Evolutionary conservation across 2,797 vertebrate species (phyloP), one percentile per base, ranked within the genome.

Genomic region (Falco novaeseelandiae): DNA sequence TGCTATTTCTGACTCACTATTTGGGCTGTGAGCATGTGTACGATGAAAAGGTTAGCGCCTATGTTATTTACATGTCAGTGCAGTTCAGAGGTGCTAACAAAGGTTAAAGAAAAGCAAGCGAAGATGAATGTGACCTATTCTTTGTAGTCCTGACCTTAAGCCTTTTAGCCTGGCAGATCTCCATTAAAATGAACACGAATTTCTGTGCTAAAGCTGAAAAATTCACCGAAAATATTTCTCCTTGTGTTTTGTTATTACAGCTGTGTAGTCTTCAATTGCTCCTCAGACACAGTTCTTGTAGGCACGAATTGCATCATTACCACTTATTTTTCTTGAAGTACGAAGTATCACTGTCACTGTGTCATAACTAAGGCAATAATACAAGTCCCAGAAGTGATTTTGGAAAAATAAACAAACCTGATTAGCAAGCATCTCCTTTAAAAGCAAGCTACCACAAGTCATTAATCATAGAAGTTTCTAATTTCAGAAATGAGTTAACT

Each of bases 401-500:
- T 9, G n/a, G 62, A 18, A 21, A n/a, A 25, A 61, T 49, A 58
- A 26, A 8, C 25, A 66, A 83, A 44, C 32, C 67, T 44, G 66
- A 84, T 93, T 90, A 89, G 29, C 72, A 86, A 62, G 36, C 40
- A 58, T 84, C 32, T 83, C 78, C 61, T 87, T 91, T 82, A 87
- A 86, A 86, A 77, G 46, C 44, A 82, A 93, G 74, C 83, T 40
- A 82, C 57, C 73, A 46, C 19, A 77, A 95, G 62, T 67, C 90
- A 83, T 97, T 97, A 92, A 95, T 93, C 96, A 89, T 54, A 42
- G 48, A 94, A 96, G 81, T 89, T 93, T 69, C 81, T 95, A 81
- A 94, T 96, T 94, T 91, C 90, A 91, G 92, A 90, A 71, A 89
- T n/a, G 49, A 93, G 88, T 90, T 96, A 95, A 94, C 71, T 85